Percentiles rank a stretch among this genome's conserved stretches.
phyloP scores from a whole-genome alignment of 1,140 invertebrate species.

The Stegodyphus mimosarum region DNA sequence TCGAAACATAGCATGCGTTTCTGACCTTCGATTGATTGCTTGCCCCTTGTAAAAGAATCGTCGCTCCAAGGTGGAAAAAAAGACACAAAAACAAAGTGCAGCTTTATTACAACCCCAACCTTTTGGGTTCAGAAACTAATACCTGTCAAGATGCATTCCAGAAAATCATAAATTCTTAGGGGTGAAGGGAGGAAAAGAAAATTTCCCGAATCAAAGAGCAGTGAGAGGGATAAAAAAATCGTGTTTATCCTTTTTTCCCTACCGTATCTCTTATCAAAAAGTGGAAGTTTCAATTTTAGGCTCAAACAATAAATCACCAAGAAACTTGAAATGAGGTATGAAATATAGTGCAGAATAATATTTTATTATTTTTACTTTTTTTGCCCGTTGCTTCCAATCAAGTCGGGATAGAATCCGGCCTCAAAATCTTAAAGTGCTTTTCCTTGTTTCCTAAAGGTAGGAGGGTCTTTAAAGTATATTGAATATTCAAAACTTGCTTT shows the following conservation, averaged over 20 bases:
- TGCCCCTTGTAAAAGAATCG: too few species aligned
- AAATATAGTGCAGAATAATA: conserved; percentile 37
- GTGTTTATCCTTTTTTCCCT: conserved; percentile 10
- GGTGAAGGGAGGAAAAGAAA: background rate
- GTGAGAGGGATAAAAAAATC: conserved; percentile 8
- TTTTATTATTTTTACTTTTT: conserved; percentile 28
- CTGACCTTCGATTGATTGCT: too few species aligned
- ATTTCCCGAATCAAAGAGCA: too few species aligned
- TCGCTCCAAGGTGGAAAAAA: conserved; percentile 12
- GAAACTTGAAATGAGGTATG: conserved; percentile 45
- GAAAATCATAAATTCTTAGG: conserved; percentile 34
- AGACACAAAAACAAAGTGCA: background rate
- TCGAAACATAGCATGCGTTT: too few species aligned
- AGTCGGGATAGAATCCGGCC: background rate
- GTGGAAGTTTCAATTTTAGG: conserved; percentile 48
- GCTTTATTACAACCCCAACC: conserved; percentile 19
- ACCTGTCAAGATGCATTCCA: conserved; percentile 22
- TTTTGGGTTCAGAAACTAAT: conserved; percentile 19
- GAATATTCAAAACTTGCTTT: conserved; percentile 6
- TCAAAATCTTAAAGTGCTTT: conserved; percentile 38
- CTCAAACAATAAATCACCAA: conserved; percentile 40
- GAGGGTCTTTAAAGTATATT: conserved; percentile 4
- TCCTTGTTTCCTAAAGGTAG: conserved; percentile 17
- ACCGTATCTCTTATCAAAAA: conserved; percentile 21
- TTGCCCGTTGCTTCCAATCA: conserved; percentile 20